Percentiles rank a stretch among this genome's conserved stretches.
Evolutionary conservation across 2,113 vertebrate genomes (phyloP).

Genomic region (Hippoglossus stenolepis): DNA sequence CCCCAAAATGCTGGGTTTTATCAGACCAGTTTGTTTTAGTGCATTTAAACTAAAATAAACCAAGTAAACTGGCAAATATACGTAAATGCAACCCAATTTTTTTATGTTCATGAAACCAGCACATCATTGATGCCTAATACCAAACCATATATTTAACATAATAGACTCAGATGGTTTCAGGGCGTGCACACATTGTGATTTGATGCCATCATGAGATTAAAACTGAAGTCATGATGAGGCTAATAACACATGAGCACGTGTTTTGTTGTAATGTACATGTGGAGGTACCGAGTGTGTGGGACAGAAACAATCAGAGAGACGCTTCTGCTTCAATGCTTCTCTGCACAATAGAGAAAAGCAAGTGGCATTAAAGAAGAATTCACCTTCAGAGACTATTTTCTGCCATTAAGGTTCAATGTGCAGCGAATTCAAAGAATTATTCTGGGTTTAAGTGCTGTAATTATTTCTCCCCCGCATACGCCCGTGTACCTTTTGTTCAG

Average conservation of each 20-base stretch:
- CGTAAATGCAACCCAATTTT: no score
- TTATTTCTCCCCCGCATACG: constrained; percentile 42
- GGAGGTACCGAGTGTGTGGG: not conserved
- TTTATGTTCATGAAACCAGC: no score
- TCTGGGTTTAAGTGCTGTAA: constrained; percentile 47
- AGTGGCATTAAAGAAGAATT: constrained; percentile 33
- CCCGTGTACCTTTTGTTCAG: constrained; percentile 42
- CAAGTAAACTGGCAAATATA: no score
- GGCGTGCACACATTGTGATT: not conserved
- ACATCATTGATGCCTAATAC: no score
- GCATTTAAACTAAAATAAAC: no score
- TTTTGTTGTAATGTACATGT: not conserved
- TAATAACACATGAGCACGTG: not conserved
- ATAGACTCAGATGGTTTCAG: no score
- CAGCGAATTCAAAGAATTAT: constrained; percentile 45
- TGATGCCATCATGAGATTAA: not conserved
- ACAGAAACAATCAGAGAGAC: not conserved
- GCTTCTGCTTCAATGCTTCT: constrained; percentile 16
- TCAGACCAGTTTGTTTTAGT: no score
- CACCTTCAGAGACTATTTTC: constrained; percentile 48
- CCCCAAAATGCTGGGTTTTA: no score
- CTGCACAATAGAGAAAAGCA: constrained; percentile 20
- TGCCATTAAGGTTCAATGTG: constrained; percentile 34
- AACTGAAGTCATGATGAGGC: no score
- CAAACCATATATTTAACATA: no score